Percentiles rank a stretch among this genome's conserved stretches.
phyloP scores from a whole-genome alignment of 2,797 vertebrate species.

The Silurus aristotelis region DNA sequence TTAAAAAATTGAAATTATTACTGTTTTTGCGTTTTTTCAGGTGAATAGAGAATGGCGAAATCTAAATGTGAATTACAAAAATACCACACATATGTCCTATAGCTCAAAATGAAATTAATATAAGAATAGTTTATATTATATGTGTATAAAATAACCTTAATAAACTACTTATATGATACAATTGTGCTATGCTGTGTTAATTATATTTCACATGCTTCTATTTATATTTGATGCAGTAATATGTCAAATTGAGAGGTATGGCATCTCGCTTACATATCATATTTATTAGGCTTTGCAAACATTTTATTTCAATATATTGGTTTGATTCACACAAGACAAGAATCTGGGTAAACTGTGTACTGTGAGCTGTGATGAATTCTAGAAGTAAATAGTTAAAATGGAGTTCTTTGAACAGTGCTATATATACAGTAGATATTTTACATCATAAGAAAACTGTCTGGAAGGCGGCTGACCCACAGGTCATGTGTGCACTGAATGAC shows the following conservation, averaged over 20 bases:
- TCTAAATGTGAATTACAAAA: not conserved
- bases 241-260: not conserved
- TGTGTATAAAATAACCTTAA: not conserved
- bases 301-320: not conserved
- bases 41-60: not conserved
- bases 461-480: not conserved
- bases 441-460: constrained; percentile 7
- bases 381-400: not conserved
- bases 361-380: not conserved
- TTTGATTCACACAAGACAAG: not conserved
- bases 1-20: not conserved
- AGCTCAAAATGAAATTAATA: not conserved
- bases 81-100: not conserved
- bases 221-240: not conserved
- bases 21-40: not conserved
- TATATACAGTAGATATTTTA: constrained; percentile 2
- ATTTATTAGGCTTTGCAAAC: not conserved
- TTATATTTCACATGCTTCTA: not conserved
- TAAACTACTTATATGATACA: not conserved
- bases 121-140: not conserved
- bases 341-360: not conserved
- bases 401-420: not conserved
- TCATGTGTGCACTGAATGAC: not conserved
- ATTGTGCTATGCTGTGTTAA: not conserved
- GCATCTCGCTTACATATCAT: not conserved